Base-by-base conservation (phyloP, 2,888 invertebrate species). In the Diplolepis rosae region DNA sequence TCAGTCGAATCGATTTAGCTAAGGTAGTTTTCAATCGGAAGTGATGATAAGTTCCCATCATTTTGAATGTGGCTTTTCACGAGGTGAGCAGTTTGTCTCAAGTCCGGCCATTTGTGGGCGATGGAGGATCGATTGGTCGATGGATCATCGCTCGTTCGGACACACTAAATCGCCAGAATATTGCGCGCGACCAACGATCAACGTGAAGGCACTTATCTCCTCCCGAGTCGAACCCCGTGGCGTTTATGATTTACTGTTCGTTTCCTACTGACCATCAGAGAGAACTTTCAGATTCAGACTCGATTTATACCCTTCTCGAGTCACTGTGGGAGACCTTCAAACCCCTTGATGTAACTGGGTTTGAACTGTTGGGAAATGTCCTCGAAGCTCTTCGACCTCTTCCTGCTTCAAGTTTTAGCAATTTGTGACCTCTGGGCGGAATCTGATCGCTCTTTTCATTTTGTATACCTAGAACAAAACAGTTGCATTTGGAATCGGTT, bases 231-330 rank as follows among this genome's bases (percentile, higher is more conserved):
- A 78, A 77, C 78, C 80, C 78, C 65, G 77, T 77, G 79, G 81
- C 77, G 78, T 78, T 81, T 84, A 82, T 80, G 81, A 83, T 82
- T 82, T 81, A 82, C 74, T 69, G 72, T 71, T 76, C 69, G 70
- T 76, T 73, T 73, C 71, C 71, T 69, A 65, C 74, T 66, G 66
- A 66, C 70, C 32, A 68, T 61, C 52, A 35, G 45, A 72, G 69
- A 74, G 52, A 72, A 76, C 74, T 65, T 73, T 69, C 66, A 52
- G 67, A 76, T 76, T 72, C 67, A 51, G 70, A 68, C 48, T 80
- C 68, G 70, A 75, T 70, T 70, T 72, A 69, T 73, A 73, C 70
- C 69, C 66, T 70, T 70, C 61, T 35, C 48, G 65, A 51, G 68
- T 66, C 28, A 66, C 68, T 68, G 54, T 70, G 71, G 76, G 71